These are phyloP conservation scores for Bimastos eiseni DNA, from an alignment of 2,888 invertebrate genomes.

Conservation along the genomic window DNA sequence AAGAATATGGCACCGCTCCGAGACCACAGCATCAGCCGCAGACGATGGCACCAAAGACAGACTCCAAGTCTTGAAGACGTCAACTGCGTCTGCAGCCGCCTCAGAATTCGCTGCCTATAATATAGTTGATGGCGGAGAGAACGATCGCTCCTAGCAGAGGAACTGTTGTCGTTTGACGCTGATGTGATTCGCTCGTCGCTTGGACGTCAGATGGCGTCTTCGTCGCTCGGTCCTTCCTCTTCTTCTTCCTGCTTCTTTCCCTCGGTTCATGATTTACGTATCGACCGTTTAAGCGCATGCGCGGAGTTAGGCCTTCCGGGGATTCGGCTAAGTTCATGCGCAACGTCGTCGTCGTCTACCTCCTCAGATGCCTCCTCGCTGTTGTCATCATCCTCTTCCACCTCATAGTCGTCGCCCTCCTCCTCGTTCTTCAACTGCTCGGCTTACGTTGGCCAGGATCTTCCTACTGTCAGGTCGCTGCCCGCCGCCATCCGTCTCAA, in stretches of 20 bases:
- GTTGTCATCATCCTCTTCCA: neutral
- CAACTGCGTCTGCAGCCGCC: neutral
- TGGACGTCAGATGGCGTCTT: neutral
- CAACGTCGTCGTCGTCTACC: neutral
- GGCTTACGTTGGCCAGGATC: neutral
- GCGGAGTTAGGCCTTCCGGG: slow-evolving; percentile 4
- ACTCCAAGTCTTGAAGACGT: neutral
- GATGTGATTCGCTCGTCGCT: neutral
- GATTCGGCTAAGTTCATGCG: neutral
- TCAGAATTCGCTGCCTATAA: neutral
- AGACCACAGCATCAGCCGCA: neutral
- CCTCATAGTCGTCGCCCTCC: neutral
- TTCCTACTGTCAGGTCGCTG: too few species aligned
- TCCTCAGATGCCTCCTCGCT: neutral
- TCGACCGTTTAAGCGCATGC: slow-evolving; percentile 13
- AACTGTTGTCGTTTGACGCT: neutral
- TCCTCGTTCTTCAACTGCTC: neutral
- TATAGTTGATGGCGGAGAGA: neutral
- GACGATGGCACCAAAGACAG: neutral
- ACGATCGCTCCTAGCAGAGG: neutral
- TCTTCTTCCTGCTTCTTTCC: neutral
- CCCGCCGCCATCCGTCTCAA: too few species aligned
- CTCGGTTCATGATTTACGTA: neutral
- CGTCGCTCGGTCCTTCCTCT: neutral
- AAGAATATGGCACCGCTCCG: neutral